Evolutionary conservation across 1,140 invertebrate species (phyloP).

Genomic region (Drosophila mojavensis): DNA sequence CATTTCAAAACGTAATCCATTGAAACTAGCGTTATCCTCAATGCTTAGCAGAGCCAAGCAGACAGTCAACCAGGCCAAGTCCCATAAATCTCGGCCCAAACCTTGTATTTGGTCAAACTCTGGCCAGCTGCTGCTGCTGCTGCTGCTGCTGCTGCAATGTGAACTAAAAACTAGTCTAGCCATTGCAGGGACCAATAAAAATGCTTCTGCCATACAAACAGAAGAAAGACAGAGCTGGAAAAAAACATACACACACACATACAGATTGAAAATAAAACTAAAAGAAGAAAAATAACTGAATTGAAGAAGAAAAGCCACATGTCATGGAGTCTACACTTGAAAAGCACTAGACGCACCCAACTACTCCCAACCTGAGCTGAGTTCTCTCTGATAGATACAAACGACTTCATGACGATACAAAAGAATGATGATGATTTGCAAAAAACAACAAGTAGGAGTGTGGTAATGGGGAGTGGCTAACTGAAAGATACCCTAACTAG

Average conservation of each 20-base stretch:
- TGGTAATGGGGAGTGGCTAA: too few species aligned
- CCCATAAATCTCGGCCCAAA: conserved; percentile 69
- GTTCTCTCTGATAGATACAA: conserved; percentile 70
- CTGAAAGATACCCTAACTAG: too few species aligned
- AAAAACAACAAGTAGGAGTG: conserved; percentile 27
- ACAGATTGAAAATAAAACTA: conserved; percentile 4
- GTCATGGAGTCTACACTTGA: conserved; percentile 59
- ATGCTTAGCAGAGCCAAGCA: conserved; percentile 4
- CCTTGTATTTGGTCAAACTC: conserved; percentile 59
- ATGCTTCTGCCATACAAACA: conserved; percentile 46
- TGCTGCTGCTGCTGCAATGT: conserved; percentile 53
- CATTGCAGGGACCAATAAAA: conserved; percentile 71
- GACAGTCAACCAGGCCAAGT: conserved; percentile 30
- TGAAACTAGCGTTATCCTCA: conserved; percentile 24
- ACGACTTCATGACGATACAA: conserved; percentile 73
- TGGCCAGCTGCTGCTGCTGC: conserved; percentile 43
- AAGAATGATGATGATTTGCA: conserved; percentile 76
- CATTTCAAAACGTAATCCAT: conserved; percentile 5
- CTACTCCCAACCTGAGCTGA: conserved; percentile 37
- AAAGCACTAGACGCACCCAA: conserved; percentile 45
- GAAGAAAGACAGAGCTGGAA: conserved; percentile 17
- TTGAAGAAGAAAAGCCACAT: conserved; percentile 60
- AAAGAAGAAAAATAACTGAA: conserved; percentile 25
- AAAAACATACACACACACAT: conserved; percentile 4
- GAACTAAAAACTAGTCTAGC: conserved; percentile 72